phyloP scores from a whole-genome alignment of 2,797 vertebrate species.

The Monodelphis domestica region DNA sequence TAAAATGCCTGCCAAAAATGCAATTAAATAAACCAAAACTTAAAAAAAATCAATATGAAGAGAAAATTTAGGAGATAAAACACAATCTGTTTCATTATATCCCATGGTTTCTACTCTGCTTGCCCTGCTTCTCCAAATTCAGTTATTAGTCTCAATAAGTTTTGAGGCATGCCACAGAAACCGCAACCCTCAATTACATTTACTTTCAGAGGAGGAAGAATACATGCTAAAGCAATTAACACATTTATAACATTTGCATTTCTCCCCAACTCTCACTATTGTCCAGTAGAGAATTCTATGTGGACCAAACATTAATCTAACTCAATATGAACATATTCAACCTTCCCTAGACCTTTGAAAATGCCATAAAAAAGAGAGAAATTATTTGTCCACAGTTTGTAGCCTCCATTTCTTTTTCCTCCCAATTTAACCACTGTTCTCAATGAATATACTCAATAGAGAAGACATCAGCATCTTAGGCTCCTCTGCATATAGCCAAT shows the following conservation, averaged over 20 bases:
- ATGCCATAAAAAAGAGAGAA: constrained; percentile 67
- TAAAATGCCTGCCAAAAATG: constrained; percentile 57
- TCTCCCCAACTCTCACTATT: constrained; percentile 71
- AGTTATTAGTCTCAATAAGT: constrained; percentile 72
- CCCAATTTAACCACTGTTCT: constrained; percentile 4
- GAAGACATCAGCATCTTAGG: not conserved
- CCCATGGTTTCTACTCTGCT: constrained; percentile 64
- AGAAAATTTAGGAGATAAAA: constrained; percentile 56
- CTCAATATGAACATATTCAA: constrained; percentile 69
- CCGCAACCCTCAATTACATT: constrained; percentile 80
- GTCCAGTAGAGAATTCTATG: constrained; percentile 59
- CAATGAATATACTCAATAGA: not conserved
- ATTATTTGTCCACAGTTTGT: constrained; percentile 55
- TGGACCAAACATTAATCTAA: constrained; percentile 70
- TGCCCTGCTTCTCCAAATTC: not conserved
- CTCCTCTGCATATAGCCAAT: not conserved
- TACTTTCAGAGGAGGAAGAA: constrained; percentile 83
- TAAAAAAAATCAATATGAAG: constrained; percentile 63
- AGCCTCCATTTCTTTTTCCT: not conserved
- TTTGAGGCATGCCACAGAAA: constrained; percentile 78
- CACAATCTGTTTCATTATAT: constrained; percentile 52
- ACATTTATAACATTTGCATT: constrained; percentile 75
- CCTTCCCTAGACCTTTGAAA: constrained; percentile 76
- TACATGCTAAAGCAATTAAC: constrained; percentile 85
- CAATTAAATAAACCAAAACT: constrained; percentile 61